phyloP scores from a whole-genome alignment of 2,113 vertebrate species.

The Chamaea fasciata region DNA sequence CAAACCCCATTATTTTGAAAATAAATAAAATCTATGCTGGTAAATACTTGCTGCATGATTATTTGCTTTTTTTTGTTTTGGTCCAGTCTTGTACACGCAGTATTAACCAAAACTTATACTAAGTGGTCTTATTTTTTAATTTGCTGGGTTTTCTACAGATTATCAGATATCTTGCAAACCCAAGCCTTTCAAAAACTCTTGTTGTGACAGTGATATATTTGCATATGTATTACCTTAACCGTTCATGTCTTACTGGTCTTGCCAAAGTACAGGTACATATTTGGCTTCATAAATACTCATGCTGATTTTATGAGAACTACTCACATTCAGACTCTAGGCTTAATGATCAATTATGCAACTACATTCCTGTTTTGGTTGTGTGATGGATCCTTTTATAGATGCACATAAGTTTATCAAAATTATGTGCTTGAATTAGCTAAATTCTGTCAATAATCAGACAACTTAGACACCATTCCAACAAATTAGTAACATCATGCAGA shows the following conservation, averaged over 20 bases:
- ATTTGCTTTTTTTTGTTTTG: conserved; percentile 30
- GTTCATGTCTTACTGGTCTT: background rate
- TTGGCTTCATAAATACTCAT: background rate
- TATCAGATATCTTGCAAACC: background rate
- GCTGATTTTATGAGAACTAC: background rate
- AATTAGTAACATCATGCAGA: background rate
- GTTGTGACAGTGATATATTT: background rate
- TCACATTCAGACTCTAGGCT: background rate
- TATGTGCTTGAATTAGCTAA: background rate
- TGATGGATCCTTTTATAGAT: background rate
- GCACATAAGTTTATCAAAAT: background rate
- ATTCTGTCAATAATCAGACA: background rate
- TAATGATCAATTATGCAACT: background rate
- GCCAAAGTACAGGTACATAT: background rate
- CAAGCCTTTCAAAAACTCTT: background rate
- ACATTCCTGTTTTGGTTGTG: background rate
- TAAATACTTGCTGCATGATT: conserved; percentile 37
- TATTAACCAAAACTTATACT: background rate
- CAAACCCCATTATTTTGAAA: conserved; percentile 67
- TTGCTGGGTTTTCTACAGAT: background rate
- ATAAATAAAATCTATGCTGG: conserved; percentile 72
- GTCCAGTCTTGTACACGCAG: background rate
- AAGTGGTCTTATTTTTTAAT: background rate
- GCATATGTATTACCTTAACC: background rate
- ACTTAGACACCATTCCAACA: background rate